phyloP scores from a whole-genome alignment of 2,888 invertebrate genomes.

The Amiota communis region DNA sequence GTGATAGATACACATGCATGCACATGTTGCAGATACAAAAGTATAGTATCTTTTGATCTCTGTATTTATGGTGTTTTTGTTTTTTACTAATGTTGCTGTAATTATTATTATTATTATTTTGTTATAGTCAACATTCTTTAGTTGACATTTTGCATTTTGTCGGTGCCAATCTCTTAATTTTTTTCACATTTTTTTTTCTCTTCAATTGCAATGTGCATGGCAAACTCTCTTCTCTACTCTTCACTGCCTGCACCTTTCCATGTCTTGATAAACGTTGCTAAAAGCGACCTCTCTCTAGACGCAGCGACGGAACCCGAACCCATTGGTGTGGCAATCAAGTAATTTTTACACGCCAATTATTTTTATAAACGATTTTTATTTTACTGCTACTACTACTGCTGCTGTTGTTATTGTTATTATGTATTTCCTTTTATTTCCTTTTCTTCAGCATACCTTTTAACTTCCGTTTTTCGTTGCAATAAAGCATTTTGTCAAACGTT shows the following conservation, averaged over 20 bases:
- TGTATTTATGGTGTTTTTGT: neutral
- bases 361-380: conserved; percentile 22
- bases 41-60: no score
- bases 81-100: neutral
- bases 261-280: no score
- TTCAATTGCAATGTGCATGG: neutral
- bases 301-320: conserved; percentile 35
- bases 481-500: conserved; percentile 21
- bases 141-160: conserved; percentile 34
- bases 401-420: conserved; percentile 28
- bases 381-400: neutral
- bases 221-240: neutral
- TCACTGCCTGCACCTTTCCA: neutral
- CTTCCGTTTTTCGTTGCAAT: conserved; percentile 48
- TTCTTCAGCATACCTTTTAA: conserved; percentile 48
- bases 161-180: conserved; percentile 33
- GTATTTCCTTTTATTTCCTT: conserved; percentile 38
- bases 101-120: neutral
- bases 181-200: neutral
- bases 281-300: no score
- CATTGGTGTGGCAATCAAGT: conserved; percentile 17
- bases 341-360: conserved; percentile 17
- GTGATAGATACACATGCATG: conserved; percentile 46
- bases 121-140: conserved; percentile 41
- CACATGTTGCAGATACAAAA: no score